phyloP scores from a whole-genome alignment of 64 coral and sea anemone genomes.

The Montipora efflorescens region DNA sequence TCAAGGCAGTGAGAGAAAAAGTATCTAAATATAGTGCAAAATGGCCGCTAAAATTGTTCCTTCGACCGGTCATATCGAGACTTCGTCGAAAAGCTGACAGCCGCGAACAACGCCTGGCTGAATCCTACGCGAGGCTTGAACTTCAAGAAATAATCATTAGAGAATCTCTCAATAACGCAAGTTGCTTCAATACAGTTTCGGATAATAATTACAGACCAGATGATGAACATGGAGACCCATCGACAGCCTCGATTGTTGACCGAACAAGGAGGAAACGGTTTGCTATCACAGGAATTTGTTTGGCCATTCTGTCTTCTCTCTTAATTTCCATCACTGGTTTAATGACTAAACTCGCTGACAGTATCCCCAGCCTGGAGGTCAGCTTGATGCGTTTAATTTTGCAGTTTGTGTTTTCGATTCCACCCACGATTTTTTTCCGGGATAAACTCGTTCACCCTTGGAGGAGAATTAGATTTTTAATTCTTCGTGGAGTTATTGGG shows the following conservation, averaged over 20 bases:
- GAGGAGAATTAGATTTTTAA: neutral
- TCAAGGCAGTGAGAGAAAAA: too few relatives aligned
- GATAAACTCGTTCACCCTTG: slow-evolving; percentile 1
- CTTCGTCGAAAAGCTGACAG: neutral
- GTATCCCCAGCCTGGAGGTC: slow-evolving; percentile 48
- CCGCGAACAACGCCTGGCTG: neutral
- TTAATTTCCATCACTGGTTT: neutral
- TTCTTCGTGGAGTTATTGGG: slow-evolving; percentile 19
- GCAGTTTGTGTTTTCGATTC: slow-evolving; percentile 6
- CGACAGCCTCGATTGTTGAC: neutral
- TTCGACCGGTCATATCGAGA: neutral
- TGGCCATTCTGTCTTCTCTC: slow-evolving; percentile 15
- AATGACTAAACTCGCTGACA: slow-evolving; percentile 39
- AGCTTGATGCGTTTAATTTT: neutral
- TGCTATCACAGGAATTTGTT: neutral
- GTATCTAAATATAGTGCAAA: too few relatives aligned
- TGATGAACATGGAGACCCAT: neutral
- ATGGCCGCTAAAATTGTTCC: slow-evolving; percentile 3
- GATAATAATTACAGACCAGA: neutral
- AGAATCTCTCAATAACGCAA: neutral
- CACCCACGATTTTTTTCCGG: slow-evolving; percentile 13
- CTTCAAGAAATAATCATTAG: neutral
- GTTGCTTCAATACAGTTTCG: neutral
- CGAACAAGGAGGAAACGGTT: neutral
- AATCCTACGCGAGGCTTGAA: neutral